Percentiles rank a stretch among this genome's conserved stretches.
phyloP scores from a whole-genome alignment of 2,888 invertebrate genomes.

The Iphiclides podalirius region DNA sequence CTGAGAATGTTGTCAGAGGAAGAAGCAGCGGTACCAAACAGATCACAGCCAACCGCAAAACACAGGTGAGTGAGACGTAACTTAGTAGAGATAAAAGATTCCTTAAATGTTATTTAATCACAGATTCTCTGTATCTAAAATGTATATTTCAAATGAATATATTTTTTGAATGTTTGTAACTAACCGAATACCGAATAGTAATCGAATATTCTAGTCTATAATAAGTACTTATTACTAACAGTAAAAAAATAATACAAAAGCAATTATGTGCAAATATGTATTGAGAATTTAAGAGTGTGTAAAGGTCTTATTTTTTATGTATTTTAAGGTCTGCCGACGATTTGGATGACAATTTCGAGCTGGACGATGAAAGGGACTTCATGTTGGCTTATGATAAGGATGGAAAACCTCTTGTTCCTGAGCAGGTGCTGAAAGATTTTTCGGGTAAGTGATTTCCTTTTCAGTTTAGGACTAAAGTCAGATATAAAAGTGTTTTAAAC shows the following conservation, averaged over 20 bases:
- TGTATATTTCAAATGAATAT: too few relatives aligned
- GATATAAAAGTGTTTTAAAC: conserved; percentile 1
- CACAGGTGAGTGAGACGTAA: conserved; percentile 78
- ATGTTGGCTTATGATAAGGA: conserved; percentile 75
- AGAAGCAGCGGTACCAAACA: conserved; percentile 40
- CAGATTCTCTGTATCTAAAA: too few relatives aligned
- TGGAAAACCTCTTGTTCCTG: conserved; percentile 66
- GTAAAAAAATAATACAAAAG: too few relatives aligned
- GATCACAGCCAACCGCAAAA: conserved; percentile 48
- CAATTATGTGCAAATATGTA: too few relatives aligned
- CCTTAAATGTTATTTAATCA: too few relatives aligned
- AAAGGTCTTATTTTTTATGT: too few relatives aligned
- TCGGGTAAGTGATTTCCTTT: conserved; percentile 43
- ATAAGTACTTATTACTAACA: too few relatives aligned
- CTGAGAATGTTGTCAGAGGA: conserved; percentile 87
- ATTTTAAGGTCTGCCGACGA: conserved; percentile 87
- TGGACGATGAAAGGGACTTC: conserved; percentile 76
- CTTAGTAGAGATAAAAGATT: too few relatives aligned
- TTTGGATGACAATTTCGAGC: conserved; percentile 89
- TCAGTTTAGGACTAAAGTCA: neutral
- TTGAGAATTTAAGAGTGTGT: too few relatives aligned
- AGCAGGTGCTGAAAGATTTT: conserved; percentile 60
- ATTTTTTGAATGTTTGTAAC: too few relatives aligned
- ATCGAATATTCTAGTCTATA: too few relatives aligned
- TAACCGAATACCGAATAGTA: too few relatives aligned